A percentile compares a stretch with the other conserved stretches of the same genome.
Evolutionary conservation across 37 sponge, comb jelly and placozoan species (phyloP).

Genomic region (Beroe ovata): DNA sequence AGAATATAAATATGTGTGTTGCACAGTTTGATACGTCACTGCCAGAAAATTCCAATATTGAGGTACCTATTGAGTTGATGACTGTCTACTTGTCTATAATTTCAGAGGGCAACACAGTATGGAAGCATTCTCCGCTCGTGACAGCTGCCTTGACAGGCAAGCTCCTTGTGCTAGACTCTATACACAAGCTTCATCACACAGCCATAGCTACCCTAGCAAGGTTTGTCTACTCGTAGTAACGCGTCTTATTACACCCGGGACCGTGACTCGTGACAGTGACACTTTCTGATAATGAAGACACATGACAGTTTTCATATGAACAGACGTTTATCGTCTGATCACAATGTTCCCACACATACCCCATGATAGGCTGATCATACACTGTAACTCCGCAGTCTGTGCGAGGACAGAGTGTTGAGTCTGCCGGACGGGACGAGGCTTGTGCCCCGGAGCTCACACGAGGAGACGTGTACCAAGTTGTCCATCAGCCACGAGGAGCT

Average conservation of each 20-base stretch:
- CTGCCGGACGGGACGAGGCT: conserved; percentile 69
- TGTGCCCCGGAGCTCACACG: background rate
- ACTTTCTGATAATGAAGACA: conserved; percentile 1
- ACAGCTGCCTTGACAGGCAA: conserved; percentile 76
- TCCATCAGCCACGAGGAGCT: conserved; percentile 8
- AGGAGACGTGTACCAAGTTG: background rate
- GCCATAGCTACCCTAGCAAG: conserved; percentile 79
- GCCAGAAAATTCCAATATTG: too few relatives aligned
- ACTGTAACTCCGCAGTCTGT: conserved; percentile 24
- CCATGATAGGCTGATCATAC: background rate
- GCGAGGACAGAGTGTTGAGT: conserved; percentile 42
- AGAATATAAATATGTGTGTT: too few relatives aligned
- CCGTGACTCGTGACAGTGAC: background rate
- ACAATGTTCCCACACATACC: too few relatives aligned
- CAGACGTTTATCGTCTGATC: conserved; percentile 49
- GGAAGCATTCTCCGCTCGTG: conserved; percentile 79
- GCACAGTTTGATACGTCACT: too few relatives aligned
- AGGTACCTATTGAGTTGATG: too few relatives aligned
- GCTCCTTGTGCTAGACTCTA: conserved; percentile 81
- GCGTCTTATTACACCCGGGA: background rate
- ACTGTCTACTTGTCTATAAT: conserved; percentile 68
- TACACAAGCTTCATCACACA: conserved; percentile 79
- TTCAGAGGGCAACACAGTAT: conserved; percentile 82
- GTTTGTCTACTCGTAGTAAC: conserved; percentile 4
- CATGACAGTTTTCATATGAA: conserved; percentile 68